These are phyloP conservation scores for Campylomormyrus tamandua DNA, from an alignment of 2,113 vertebrate genomes.

Conservation along the genomic window DNA sequence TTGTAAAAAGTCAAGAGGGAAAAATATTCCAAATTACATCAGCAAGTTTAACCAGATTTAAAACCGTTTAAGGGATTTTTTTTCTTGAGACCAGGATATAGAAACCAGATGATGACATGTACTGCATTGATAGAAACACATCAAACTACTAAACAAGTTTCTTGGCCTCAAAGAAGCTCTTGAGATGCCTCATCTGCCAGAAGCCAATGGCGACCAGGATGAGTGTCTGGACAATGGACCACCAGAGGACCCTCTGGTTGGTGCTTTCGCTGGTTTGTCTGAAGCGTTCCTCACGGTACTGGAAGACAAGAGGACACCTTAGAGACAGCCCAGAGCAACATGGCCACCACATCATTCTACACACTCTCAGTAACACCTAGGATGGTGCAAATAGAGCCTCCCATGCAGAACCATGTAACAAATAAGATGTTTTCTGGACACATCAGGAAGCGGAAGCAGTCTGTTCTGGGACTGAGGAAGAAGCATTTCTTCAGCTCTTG, in stretches of 20 bases:
- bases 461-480: neutral
- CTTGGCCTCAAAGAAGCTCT: constrained; percentile 91
- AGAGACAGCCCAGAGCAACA: neutral
- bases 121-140: constrained; percentile 15
- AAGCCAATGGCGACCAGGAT: constrained; percentile 84
- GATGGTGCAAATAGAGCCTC: neutral
- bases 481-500: neutral
- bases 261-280: constrained; percentile 86
- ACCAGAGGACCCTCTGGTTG: constrained; percentile 86
- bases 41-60: neutral
- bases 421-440: neutral
- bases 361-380: neutral
- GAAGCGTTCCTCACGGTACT: constrained; percentile 87
- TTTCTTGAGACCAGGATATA: neutral
- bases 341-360: neutral
- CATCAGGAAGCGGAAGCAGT: neutral
- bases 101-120: neutral
- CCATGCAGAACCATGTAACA: neutral
- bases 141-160: constrained; percentile 71
- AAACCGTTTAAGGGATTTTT: neutral
- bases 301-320: constrained; percentile 18
- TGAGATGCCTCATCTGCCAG: constrained; percentile 89
- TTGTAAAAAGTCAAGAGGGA: neutral
- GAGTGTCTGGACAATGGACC: constrained; percentile 86
- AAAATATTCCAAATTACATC: neutral